These are phyloP conservation scores for Oxyteleia sp. DNA, from an alignment of 2,888 invertebrate genomes.

Conservation along the genomic window DNA sequence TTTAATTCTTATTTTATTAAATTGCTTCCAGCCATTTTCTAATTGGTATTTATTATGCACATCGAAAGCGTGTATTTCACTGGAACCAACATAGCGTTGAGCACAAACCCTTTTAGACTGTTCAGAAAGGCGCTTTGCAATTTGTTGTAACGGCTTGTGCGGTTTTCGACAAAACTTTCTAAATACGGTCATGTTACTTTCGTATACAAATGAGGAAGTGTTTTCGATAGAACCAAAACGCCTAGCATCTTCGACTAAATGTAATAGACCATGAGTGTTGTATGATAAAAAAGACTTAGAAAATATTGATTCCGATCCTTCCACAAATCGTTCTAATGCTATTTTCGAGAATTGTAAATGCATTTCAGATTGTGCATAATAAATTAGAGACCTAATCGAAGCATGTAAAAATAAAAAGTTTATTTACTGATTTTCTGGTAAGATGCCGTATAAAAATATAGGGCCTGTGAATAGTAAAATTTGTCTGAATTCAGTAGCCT, in stretches of 20 bases:
- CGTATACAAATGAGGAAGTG: constrained; percentile 40
- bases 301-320: constrained; percentile 8
- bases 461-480: constrained; percentile 32
- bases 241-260: constrained; percentile 46
- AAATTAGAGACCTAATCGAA: constrained; percentile 2
- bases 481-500: constrained; percentile 44
- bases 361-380: background rate
- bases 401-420: constrained; percentile 35
- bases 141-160: constrained; percentile 31
- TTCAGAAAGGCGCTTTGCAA: constrained; percentile 21
- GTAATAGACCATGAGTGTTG: constrained; percentile 26
- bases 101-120: background rate
- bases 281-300: constrained; percentile 14
- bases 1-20: background rate
- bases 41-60: background rate
- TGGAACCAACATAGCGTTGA: no score
- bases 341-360: constrained; percentile 29
- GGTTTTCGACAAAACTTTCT: constrained; percentile 31
- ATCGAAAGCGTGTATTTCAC: constrained; percentile 5
- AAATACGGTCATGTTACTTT: constrained; percentile 49
- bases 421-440: constrained; percentile 9
- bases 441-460: constrained; percentile 13
- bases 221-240: constrained; percentile 26
- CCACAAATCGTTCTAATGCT: constrained; percentile 15
- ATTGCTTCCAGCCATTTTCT: constrained; percentile 7